Evolutionary conservation across 2,888 invertebrate genomes (phyloP).

Genomic region (Ennomos quercinarius): DNA sequence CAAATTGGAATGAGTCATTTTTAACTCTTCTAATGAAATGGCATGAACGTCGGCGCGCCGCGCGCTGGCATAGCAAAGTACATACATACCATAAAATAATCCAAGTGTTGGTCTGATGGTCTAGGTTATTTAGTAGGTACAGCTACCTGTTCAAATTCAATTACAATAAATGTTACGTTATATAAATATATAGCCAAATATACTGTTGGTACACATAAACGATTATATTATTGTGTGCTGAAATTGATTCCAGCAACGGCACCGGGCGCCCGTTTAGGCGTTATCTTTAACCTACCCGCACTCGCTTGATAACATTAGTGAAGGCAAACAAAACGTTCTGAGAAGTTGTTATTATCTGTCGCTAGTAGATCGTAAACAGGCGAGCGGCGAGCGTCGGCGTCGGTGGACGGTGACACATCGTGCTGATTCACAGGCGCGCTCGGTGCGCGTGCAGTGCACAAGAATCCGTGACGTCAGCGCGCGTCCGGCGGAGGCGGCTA

Average conservation of each 20-base stretch:
- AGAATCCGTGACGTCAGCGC: conserved; percentile 77
- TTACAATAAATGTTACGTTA: too few species aligned
- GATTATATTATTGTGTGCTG: background rate
- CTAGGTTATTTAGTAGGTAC: too few species aligned
- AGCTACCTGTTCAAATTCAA: too few species aligned
- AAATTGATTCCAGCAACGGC: background rate
- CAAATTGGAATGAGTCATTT: conserved; percentile 27
- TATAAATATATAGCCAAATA: too few species aligned
- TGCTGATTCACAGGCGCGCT: conserved; percentile 68
- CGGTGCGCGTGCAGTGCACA: conserved; percentile 67
- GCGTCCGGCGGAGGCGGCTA: conserved; percentile 70
- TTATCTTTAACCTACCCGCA: conserved; percentile 15
- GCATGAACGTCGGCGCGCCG: background rate
- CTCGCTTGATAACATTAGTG: conserved; percentile 31
- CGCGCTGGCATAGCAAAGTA: too few species aligned
- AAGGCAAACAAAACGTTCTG: conserved; percentile 50
- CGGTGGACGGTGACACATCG: conserved; percentile 78
- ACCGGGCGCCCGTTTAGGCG: background rate
- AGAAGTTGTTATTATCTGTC: conserved; percentile 59
- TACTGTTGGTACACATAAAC: too few species aligned
- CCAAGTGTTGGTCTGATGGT: too few species aligned
- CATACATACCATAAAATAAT: too few species aligned
- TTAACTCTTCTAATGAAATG: background rate
- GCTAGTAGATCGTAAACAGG: conserved; percentile 59
- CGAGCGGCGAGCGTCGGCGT: conserved; percentile 38